Evolutionary conservation across 2,113 vertebrate genomes (phyloP), one percentile per base, ranked within the genome.

Genomic region (Hippopotamus amphibius): DNA sequence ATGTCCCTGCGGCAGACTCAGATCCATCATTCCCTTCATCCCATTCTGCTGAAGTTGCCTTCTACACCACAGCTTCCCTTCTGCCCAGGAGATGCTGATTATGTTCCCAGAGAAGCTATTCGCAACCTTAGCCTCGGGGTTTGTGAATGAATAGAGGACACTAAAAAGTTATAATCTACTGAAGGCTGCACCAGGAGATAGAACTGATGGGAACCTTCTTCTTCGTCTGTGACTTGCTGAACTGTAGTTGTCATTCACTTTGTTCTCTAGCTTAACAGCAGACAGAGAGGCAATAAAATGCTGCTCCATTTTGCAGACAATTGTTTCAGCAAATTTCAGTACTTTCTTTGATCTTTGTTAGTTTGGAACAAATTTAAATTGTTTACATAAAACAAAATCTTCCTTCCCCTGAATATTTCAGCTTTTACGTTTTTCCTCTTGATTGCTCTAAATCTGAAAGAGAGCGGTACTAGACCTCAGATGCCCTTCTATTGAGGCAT

Each of bases 321-420:
- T 93, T 76, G 66, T 84, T 82, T 28, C 82, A 79, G 55, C 55
- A 63, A 91, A 66, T 46, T 90, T 84, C 53, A 63, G 69, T 74
- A 22, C 50, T 82, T 57, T 92, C 55, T 92, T 94, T 69, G 65
- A 76, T 92, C 66, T 77, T 96, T 72, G 69, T 76, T 88, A 81
- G 59, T 96, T 90, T 95, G 68, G n/a, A 57, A 84, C 68, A 95
- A 69, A 94, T 96, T 85, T 92, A 81, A 96, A 92, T 57, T 37
- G 37, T 37, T 94, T 77, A 63, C 41, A 22, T 90, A 88, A 97
- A 97, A 92, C 59, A 88, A 94, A 94, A 95, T 83, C 55, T 95
- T 57, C n/a, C 61, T 61, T 96, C 66, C 90, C 68, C 13, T 21
- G 74, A 84, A 61, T 87, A 83, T 89, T 95, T 95, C 65, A 50